These are phyloP conservation scores for Apeira syringaria DNA, from an alignment of 2,888 invertebrate species.

Conservation along the genomic window DNA sequence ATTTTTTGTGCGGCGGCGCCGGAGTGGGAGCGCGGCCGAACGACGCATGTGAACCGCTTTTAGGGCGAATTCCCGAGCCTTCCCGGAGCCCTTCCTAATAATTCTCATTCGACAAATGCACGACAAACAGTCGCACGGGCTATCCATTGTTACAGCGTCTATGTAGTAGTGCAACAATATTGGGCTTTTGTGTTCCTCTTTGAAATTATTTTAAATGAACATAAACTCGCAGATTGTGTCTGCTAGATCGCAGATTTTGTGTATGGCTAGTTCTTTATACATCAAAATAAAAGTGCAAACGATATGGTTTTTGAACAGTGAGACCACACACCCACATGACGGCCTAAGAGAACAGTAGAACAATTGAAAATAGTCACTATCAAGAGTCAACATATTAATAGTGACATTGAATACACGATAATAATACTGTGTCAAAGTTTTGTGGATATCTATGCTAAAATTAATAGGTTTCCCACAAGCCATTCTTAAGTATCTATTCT, in stretches of 20 bases:
- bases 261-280: too few relatives aligned
- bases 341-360: too few relatives aligned
- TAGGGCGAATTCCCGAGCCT: conserved; percentile 83
- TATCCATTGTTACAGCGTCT: conserved; percentile 71
- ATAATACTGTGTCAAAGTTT: conserved; percentile 24
- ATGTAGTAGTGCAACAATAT: conserved; percentile 77
- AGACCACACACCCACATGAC: too few relatives aligned
- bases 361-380: too few relatives aligned
- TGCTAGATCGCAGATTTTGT: too few relatives aligned
- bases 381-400: too few relatives aligned
- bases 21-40: conserved; percentile 69
- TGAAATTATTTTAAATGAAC: conserved; percentile 63
- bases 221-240: conserved; percentile 41
- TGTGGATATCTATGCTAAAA: conserved; percentile 34
- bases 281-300: background rate
- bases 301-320: too few relatives aligned
- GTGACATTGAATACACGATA: too few relatives aligned
- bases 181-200: conserved; percentile 58
- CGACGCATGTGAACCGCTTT: conserved; percentile 83
- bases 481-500: conserved; percentile 63
- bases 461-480: conserved; percentile 39
- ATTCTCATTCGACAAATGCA: conserved; percentile 82
- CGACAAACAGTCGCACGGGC: conserved; percentile 82
- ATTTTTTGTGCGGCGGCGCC: conserved; percentile 78
- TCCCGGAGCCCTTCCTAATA: conserved; percentile 80